phyloP scores from a whole-genome alignment of 2,797 vertebrate genomes.

The Urophycis tenuis region DNA sequence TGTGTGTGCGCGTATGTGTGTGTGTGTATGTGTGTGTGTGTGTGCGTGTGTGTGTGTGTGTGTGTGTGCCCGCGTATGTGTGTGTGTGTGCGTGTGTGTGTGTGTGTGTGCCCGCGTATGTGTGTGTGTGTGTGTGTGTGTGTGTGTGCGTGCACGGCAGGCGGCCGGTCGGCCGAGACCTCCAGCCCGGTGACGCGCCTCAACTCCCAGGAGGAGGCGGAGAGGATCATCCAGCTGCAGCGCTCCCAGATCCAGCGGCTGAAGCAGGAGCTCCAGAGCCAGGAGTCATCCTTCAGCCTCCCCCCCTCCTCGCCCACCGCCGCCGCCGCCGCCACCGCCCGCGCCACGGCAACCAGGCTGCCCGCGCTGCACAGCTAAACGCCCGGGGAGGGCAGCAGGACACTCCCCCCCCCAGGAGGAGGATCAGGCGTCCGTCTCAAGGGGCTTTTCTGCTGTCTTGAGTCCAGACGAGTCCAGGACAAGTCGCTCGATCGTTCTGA shows the following conservation, averaged over 20 bases:
- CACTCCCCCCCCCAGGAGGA: too few species aligned
- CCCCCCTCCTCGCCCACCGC: not conserved
- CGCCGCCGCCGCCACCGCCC: not conserved
- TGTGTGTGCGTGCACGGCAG: not conserved
- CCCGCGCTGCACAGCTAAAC: not conserved
- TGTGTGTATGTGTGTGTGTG: too few species aligned
- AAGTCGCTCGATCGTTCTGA: too few species aligned
- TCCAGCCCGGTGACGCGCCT: not conserved
- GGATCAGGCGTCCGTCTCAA: too few species aligned
- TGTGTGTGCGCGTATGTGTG: too few species aligned
- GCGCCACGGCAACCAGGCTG: not conserved
- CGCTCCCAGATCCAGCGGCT: slow-evolving; percentile 73
- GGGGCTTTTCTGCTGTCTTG: too few species aligned
- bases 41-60: not conserved
- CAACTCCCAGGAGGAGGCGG: slow-evolving; percentile 54
- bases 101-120: not conserved
- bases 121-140: not conserved
- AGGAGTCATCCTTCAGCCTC: slow-evolving; percentile 32
- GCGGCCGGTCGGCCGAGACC: not conserved
- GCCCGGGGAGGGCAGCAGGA: too few species aligned
- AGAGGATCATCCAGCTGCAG: slow-evolving; percentile 77
- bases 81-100: too few species aligned
- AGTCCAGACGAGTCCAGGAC: too few species aligned
- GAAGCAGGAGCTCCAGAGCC: slow-evolving; percentile 63
- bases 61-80: too few species aligned